Percentiles rank a stretch among this genome's conserved stretches.
Evolutionary conservation across 1,140 invertebrate species (phyloP).

Genomic region (Arctopsyche grandis): DNA sequence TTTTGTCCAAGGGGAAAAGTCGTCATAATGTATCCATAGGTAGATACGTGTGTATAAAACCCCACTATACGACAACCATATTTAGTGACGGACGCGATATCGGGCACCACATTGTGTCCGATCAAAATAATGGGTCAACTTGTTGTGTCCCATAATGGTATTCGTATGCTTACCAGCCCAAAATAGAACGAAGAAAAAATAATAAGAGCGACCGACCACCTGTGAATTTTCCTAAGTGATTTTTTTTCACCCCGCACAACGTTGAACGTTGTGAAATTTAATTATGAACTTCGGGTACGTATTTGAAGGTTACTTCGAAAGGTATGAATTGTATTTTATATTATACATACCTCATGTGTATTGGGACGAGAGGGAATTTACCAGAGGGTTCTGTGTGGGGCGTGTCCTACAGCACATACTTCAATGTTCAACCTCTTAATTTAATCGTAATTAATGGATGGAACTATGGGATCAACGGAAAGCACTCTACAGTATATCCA

Average conservation of each 20-base stretch:
- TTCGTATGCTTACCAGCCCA: too few relatives aligned
- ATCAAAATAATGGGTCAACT: conserved; percentile 20
- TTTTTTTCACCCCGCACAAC: not conserved
- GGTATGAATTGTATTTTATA: too few relatives aligned
- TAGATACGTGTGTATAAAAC: too few relatives aligned
- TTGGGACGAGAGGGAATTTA: not conserved
- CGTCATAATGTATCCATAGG: not conserved
- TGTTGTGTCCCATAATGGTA: too few relatives aligned
- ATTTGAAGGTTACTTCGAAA: not conserved
- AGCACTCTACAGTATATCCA: too few relatives aligned
- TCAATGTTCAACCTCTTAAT: conserved; percentile 18
- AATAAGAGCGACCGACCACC: not conserved
- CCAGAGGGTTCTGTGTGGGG: not conserved
- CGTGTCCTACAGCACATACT: conserved; percentile 8
- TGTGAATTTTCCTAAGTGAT: not conserved
- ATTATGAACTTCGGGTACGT: not conserved
- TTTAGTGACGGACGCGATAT: not conserved
- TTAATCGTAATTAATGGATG: conserved; percentile 38
- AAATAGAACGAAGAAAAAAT: conserved; percentile 5
- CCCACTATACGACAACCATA: not conserved
- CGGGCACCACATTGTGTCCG: not conserved
- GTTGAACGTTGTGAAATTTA: not conserved
- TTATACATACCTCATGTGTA: not conserved
- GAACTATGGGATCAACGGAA: not conserved
- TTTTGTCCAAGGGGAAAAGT: not conserved